These are phyloP conservation scores for Cepaea hortensis DNA, from an alignment of 2,888 invertebrate species.

Conservation along the genomic window DNA sequence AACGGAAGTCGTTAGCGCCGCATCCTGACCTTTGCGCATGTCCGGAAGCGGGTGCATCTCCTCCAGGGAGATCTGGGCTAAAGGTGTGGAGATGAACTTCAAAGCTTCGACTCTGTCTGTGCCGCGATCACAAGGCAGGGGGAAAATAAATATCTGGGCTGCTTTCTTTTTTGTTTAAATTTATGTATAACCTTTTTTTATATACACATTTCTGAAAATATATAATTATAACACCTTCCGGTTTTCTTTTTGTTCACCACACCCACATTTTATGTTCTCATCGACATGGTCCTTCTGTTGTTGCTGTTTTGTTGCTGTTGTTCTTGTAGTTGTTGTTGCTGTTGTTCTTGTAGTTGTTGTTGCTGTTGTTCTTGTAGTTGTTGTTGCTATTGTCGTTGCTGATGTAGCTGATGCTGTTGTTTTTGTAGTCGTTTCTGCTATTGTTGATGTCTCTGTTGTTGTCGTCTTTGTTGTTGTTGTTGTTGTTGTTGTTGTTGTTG, in stretches of 20 bases:
- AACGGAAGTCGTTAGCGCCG: conserved; percentile 46
- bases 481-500: background rate
- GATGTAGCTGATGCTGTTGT: background rate
- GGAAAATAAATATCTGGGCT: conserved; percentile 32
- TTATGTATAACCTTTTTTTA: too few relatives aligned
- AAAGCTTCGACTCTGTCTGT: conserved; percentile 21
- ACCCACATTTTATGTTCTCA: too few relatives aligned
- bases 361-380: background rate
- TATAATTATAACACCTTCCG: too few relatives aligned
- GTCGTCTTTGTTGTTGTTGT: background rate
- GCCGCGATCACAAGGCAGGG: conserved; percentile 16
- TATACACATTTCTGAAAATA: too few relatives aligned
- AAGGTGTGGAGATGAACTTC: conserved; percentile 34
- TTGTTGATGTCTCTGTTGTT: background rate
- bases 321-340: background rate
- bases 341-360: background rate
- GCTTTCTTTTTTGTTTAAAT: background rate
- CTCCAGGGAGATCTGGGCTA: conserved; percentile 28
- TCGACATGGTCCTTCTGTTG: too few relatives aligned
- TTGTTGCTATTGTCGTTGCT: background rate
- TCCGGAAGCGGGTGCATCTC: conserved; percentile 31
- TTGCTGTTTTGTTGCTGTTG: background rate
- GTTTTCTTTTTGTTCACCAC: too few relatives aligned
- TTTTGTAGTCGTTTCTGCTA: conserved; percentile 14
- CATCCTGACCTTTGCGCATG: conserved; percentile 46